phyloP scores from a whole-genome alignment of 2,113 vertebrate species.

The Oncorhynchus clarkii region DNA sequence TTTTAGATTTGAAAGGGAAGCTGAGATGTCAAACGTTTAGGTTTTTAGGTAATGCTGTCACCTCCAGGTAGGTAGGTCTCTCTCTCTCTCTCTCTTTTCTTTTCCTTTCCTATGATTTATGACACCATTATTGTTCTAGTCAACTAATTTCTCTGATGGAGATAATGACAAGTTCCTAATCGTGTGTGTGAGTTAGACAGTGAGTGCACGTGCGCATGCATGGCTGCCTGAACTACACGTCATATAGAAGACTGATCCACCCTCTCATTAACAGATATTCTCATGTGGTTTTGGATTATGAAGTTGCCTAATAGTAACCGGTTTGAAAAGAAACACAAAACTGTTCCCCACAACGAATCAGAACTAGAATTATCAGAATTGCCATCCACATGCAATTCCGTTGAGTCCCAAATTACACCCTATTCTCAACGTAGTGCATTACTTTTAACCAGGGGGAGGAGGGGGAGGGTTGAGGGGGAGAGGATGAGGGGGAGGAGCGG shows the following conservation, averaged over 20 bases:
- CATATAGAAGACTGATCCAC: constrained; percentile 76
- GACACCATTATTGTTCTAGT: constrained; percentile 89
- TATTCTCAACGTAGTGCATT: no score
- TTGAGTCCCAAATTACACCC: neutral
- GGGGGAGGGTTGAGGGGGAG: no score
- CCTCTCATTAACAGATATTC: constrained; percentile 44
- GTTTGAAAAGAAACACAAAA: constrained; percentile 39
- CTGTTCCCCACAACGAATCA: constrained; percentile 54
- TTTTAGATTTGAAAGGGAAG: no score
- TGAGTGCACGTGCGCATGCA: no score
- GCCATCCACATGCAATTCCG: constrained; percentile 64
- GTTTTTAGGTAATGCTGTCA: no score
- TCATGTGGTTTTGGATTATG: constrained; percentile 56
- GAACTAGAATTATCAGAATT: constrained; percentile 33
- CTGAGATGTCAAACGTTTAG: no score
- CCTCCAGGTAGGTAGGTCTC: no score
- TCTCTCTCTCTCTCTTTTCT: neutral
- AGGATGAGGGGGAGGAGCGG: no score
- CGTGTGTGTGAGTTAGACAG: no score
- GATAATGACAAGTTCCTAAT: constrained; percentile 91
- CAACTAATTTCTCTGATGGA: constrained; percentile 90
- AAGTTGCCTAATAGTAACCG: constrained; percentile 55
- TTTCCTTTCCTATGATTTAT: constrained; percentile 78
- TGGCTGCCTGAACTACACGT: constrained; percentile 54
- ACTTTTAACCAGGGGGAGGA: no score